phyloP scores from a whole-genome alignment of 2,888 invertebrate genomes.

The Diaperis boleti region DNA sequence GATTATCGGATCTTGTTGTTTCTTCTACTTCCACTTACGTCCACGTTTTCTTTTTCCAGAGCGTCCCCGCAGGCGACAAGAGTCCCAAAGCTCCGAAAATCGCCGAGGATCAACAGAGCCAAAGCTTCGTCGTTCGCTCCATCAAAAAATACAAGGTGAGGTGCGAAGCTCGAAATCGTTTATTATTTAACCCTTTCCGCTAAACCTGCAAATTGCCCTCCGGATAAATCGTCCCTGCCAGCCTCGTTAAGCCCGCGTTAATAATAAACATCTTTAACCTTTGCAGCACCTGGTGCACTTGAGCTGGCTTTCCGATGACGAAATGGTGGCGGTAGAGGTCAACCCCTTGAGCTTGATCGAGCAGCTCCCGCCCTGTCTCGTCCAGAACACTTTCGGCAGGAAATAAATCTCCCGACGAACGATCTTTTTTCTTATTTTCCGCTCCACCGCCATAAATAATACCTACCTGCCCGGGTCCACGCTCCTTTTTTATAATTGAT shows the following conservation, averaged over 20 bases:
- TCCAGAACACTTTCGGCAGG: conserved; percentile 75
- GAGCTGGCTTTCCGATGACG: conserved; percentile 75
- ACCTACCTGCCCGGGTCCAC: background rate
- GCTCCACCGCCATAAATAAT: background rate
- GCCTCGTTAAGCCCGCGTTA: conserved; percentile 10
- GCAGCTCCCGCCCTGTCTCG: conserved; percentile 78
- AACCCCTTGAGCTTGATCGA: conserved; percentile 78
- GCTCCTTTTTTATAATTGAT: conserved; percentile 26
- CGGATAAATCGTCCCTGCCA: background rate
- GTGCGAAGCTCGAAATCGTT: background rate
- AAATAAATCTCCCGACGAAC: conserved; percentile 54
- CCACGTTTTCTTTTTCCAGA: conserved; percentile 16
- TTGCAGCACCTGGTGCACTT: conserved; percentile 82
- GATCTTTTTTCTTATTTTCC: background rate
- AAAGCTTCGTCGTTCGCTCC: conserved; percentile 23
- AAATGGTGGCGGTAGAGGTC: conserved; percentile 83
- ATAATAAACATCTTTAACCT: conserved; percentile 38
- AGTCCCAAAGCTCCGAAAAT: background rate
- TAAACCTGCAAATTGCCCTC: background rate
- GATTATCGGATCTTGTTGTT: conserved; percentile 20
- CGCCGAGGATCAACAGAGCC: background rate
- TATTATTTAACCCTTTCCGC: background rate
- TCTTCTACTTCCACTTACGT: conserved; percentile 1
- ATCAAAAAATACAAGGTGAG: conserved; percentile 67
- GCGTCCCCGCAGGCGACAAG: background rate